These are phyloP conservation scores for Corythucha ciliata DNA, from an alignment of 2,888 invertebrate species.

Conservation along the genomic window DNA sequence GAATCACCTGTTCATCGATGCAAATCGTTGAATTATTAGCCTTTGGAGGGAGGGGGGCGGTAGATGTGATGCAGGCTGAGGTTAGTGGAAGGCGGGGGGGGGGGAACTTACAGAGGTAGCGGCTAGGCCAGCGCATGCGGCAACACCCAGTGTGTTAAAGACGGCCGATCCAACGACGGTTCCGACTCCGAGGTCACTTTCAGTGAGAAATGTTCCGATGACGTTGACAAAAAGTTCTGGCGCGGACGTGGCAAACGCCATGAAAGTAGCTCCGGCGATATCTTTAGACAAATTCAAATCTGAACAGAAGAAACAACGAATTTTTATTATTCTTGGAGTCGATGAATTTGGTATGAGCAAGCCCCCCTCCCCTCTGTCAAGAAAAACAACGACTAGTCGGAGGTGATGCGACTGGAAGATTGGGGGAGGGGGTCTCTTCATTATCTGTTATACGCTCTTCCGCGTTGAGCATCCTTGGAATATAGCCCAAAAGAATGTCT, in stretches of 20 bases:
- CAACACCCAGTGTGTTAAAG: constrained; percentile 78
- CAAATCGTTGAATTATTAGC: constrained; percentile 15
- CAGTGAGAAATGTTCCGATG: constrained; percentile 74
- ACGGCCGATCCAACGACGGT: constrained; percentile 81
- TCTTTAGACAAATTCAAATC: constrained; percentile 50
- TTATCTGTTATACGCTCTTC: no score
- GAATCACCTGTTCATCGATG: constrained; percentile 65
- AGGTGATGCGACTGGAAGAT: no score
- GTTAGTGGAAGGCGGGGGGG: constrained; percentile 2
- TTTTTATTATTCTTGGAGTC: no score
- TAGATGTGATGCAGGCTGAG: neutral
- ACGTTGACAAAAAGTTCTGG: constrained; percentile 90
- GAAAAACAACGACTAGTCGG: no score
- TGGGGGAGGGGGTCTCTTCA: no score
- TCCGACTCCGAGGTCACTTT: constrained; percentile 77
- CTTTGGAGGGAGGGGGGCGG: neutral
- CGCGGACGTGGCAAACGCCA: constrained; percentile 90
- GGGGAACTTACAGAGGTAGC: constrained; percentile 51
- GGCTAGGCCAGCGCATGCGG: constrained; percentile 67
- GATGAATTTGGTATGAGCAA: no score
- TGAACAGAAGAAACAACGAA: constrained; percentile 33
- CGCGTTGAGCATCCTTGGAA: no score
- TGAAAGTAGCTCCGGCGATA: constrained; percentile 93
- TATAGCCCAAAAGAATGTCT: no score
- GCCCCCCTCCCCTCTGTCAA: no score